phyloP scores from a whole-genome alignment of 2,797 vertebrate genomes.

The Arctocebus calabarensis region DNA sequence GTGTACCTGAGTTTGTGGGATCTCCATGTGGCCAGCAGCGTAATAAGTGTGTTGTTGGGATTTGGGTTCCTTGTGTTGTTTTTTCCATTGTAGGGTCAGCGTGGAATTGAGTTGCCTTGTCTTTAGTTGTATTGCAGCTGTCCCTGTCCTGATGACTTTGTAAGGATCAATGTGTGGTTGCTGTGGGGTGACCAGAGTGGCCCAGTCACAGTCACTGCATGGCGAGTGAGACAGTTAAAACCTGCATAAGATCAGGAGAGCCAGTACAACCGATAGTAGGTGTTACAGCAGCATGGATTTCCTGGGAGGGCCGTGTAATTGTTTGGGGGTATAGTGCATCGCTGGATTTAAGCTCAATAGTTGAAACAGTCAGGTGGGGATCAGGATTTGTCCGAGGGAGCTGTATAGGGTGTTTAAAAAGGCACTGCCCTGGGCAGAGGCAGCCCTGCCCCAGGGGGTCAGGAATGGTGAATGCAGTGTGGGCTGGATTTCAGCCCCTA shows the following conservation, averaged over 20 bases:
- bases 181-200: background rate
- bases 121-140: background rate
- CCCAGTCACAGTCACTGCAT: background rate
- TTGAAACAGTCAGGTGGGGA: background rate
- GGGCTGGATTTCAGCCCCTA: background rate
- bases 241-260: background rate
- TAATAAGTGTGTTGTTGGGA: background rate
- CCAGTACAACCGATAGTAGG: background rate
- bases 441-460: no score
- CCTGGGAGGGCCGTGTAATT: background rate
- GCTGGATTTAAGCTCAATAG: background rate
- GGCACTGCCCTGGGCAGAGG: background rate
- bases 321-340: background rate
- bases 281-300: background rate
- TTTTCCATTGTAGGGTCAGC: background rate
- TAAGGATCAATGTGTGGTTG: background rate
- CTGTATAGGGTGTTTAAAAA: background rate
- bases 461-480: fast-evolving
- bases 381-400: background rate
- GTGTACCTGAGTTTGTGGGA: background rate
- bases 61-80: background rate
- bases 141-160: background rate
- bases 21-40: background rate
- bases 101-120: background rate
- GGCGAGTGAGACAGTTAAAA: background rate